Evolutionary conservation across 2,113 vertebrate species (phyloP), one percentile per base, ranked within the genome.

Genomic region (Suncus etruscus): DNA sequence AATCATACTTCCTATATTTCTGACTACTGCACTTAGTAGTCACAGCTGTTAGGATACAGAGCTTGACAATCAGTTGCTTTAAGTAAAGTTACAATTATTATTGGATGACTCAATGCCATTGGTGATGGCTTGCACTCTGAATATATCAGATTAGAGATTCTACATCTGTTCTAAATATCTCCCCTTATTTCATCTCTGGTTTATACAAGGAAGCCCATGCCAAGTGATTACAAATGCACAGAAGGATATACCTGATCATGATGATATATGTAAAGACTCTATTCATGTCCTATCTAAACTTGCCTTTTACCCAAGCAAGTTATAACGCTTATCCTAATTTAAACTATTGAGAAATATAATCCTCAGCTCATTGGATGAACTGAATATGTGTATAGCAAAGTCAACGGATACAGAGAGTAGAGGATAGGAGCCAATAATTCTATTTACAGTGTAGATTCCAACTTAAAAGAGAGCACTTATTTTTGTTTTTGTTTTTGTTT

Each of bases 391-490:
- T 0, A 51, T 39, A 68, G 10, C 32, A 80, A 77, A 86, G 76
- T 1, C 69, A 79, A 24, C 32, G 7, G 9, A n/a, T 27, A 76
- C 3, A 58, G 18, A 51, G 9, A 92, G 29, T 32, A 16, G 16
- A 86, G 24, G 72, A 72, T 6, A 16, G 2, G 45, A 75, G 22
- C 25, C 27, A 39, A 63, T 87, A 77, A 78, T 47, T 61, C 9
- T 22, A 51, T 73, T 4, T 51, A 74, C 8, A 69, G 16, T 0
- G 9, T 4, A n/a, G 0, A 1, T 50, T 65, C 10, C n/a, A 61
- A 2, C n/a, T 69, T 48, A 74, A 29, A 92, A 88, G 20, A 14
- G 6, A 82, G 11, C 16, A 25, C 16, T 39, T 75, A 82, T 78
- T 78, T 15, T 3, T 39, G 3, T 3, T 39, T 39, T 39, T 39